Evolutionary conservation across 2,888 invertebrate species (phyloP).

Genomic region (Pachliopta kotzebuea): DNA sequence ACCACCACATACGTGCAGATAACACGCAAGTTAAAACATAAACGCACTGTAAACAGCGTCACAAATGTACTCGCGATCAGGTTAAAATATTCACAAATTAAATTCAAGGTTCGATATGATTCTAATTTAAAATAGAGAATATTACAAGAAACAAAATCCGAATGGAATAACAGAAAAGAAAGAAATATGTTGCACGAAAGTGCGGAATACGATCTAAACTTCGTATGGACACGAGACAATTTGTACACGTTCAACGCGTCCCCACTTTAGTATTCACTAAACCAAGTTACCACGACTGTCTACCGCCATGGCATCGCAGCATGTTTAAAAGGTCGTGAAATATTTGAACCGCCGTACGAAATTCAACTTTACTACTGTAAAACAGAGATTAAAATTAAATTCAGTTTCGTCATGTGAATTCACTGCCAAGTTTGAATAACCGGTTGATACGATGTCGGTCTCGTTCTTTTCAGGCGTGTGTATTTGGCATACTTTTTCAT

Average conservation of each 20-base stretch:
- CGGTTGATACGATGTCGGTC: conserved; percentile 53
- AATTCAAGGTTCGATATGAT: conserved; percentile 31
- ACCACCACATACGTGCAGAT: conserved; percentile 49
- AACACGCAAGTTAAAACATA: conserved; percentile 46
- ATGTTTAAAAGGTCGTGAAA: conserved; percentile 48
- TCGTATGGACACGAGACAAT: conserved; percentile 41
- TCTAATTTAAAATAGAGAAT: not conserved
- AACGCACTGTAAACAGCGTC: conserved; percentile 32
- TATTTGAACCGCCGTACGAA: conserved; percentile 35
- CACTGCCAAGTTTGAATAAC: conserved; percentile 75
- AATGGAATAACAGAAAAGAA: conserved; percentile 5
- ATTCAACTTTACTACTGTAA: conserved; percentile 28
- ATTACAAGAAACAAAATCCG: conserved; percentile 10
- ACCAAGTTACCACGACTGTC: conserved; percentile 63
- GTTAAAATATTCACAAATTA: conserved; percentile 61
- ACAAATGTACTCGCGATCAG: conserved; percentile 43
- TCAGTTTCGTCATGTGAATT: conserved; percentile 43
- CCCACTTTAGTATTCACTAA: conserved; percentile 63
- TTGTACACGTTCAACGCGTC: conserved; percentile 55
- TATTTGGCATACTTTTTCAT: conserved; percentile 49
- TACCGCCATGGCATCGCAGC: conserved; percentile 50
- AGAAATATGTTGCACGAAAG: conserved; percentile 22
- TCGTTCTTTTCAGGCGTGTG: conserved; percentile 58
- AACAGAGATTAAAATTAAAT: conserved; percentile 39
- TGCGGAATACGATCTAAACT: conserved; percentile 50